Conservation (phyloP, 2,888 invertebrate genomes). For the Acleris literana region DNA sequence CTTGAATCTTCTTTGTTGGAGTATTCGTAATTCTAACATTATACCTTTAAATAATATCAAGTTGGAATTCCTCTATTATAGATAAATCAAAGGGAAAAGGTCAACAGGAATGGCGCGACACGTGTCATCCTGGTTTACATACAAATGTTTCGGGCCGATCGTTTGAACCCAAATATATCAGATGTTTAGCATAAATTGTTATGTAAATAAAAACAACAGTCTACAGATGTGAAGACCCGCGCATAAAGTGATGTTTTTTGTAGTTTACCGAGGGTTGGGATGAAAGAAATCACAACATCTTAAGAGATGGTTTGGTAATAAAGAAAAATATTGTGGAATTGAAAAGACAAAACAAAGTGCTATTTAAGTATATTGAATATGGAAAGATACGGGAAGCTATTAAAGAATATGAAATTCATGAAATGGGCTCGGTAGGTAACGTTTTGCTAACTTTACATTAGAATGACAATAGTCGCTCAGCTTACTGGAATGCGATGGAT, state of each 20-base stretch:
- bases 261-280: slow-evolving; percentile 4
- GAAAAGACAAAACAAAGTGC: too few relatives aligned
- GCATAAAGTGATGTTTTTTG: slow-evolving; percentile 31
- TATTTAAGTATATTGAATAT: too few relatives aligned
- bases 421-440: neutral
- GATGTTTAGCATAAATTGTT: slow-evolving; percentile 70
- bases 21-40: slow-evolving; percentile 2
- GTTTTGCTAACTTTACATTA: neutral
- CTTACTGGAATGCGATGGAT: neutral
- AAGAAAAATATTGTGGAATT: too few relatives aligned
- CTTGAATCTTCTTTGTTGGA: neutral
- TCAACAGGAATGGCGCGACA: slow-evolving; percentile 52
- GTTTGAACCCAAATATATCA: slow-evolving; percentile 66
- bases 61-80: slow-evolving; percentile 13
- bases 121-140: slow-evolving; percentile 65
- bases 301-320: too few relatives aligned
- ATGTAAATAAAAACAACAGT: slow-evolving; percentile 57
- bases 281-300: neutral
- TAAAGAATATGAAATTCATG: neutral
- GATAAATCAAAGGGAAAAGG: slow-evolving; percentile 52
- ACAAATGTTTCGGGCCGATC: slow-evolving; percentile 61
- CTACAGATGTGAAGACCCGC: slow-evolving; percentile 46
- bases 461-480: slow-evolving; percentile 2
- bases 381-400: too few relatives aligned
- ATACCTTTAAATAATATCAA: slow-evolving; percentile 17